phyloP scores from a whole-genome alignment of 2,888 invertebrate genomes.

The Allophyes oxyacanthae region DNA sequence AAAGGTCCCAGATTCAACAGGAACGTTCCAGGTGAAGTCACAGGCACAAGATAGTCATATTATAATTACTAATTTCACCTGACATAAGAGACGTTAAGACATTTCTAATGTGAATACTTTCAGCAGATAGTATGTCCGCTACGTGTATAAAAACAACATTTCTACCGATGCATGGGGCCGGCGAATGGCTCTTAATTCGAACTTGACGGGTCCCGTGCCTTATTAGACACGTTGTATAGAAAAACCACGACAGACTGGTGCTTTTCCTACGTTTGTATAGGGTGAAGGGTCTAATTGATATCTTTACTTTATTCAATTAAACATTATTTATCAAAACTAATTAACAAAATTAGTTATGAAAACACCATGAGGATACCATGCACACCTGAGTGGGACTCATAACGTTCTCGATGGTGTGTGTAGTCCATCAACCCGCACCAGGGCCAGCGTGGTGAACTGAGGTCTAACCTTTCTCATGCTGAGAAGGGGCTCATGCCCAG shows the following conservation, averaged over 20 bases:
- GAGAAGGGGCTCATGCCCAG: too few relatives aligned
- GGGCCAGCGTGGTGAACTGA: too few relatives aligned
- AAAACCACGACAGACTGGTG: constrained; percentile 61
- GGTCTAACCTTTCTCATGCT: too few relatives aligned
- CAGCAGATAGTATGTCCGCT: constrained; percentile 38
- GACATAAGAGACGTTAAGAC: constrained; percentile 11
- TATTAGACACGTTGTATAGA: constrained; percentile 56
- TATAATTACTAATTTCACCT: constrained; percentile 42
- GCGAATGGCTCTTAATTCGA: constrained; percentile 68
- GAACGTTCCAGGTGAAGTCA: too few relatives aligned
- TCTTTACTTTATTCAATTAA: background rate
- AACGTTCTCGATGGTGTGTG: too few relatives aligned
- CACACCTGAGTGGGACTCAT: too few relatives aligned
- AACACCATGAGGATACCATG: too few relatives aligned
- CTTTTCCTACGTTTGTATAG: constrained; percentile 52
- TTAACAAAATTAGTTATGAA: too few relatives aligned
- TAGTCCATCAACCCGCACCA: too few relatives aligned
- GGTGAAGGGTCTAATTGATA: constrained; percentile 27
- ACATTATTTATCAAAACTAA: too few relatives aligned
- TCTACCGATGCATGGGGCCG: constrained; percentile 55
- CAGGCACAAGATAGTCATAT: too few relatives aligned
- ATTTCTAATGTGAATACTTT: constrained; percentile 32
- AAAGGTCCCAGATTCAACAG: too few relatives aligned
- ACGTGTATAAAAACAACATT: constrained; percentile 49
- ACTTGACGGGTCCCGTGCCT: constrained; percentile 61